Conservation (phyloP, 2,888 invertebrate species). For the Sarcophaga caerulescens region DNA sequence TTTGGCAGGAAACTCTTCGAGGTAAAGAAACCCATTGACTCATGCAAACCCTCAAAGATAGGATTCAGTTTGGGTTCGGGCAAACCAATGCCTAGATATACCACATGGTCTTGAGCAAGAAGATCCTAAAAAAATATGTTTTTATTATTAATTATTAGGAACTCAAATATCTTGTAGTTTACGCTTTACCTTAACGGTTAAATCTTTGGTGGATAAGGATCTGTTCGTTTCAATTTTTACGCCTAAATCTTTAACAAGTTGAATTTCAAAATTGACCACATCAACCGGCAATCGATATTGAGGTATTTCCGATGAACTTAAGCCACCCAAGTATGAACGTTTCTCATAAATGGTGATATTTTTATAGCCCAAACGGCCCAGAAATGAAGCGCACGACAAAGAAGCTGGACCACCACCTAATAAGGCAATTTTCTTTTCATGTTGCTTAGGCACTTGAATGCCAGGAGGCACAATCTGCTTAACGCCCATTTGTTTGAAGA, state of each 20-base stretch:
- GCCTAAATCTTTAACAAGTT: slow-evolving; percentile 94
- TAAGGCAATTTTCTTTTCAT: slow-evolving; percentile 87
- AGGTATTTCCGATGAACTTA: slow-evolving; percentile 97
- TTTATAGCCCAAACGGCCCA: slow-evolving; percentile 95
- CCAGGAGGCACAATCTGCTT: slow-evolving; percentile 92
- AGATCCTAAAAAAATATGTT: slow-evolving; percentile 83
- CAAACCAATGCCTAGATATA: slow-evolving; percentile 93
- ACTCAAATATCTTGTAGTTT: neutral
- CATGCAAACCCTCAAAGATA: slow-evolving; percentile 88
- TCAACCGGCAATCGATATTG: slow-evolving; percentile 97
- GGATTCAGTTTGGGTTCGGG: slow-evolving; percentile 93
- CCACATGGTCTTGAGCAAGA: slow-evolving; percentile 86
- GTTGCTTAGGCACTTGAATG: slow-evolving; percentile 81
- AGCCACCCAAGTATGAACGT: slow-evolving; percentile 91
- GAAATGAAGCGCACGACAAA: slow-evolving; percentile 96
- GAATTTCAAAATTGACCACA: slow-evolving; percentile 95
- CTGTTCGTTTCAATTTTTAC: slow-evolving; percentile 92
- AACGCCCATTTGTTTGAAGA: slow-evolving; percentile 96
- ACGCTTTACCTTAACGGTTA: slow-evolving; percentile 86
- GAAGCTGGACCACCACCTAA: slow-evolving; percentile 98
- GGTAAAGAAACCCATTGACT: slow-evolving; percentile 94
- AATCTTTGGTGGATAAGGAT: slow-evolving; percentile 86
- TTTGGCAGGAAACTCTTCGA: slow-evolving; percentile 96
- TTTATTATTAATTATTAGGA: neutral
- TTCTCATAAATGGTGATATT: slow-evolving; percentile 96